These are phyloP conservation scores for Oreochromis grahami DNA, from an alignment of 2,797 vertebrate genomes.

Conservation along the genomic window DNA sequence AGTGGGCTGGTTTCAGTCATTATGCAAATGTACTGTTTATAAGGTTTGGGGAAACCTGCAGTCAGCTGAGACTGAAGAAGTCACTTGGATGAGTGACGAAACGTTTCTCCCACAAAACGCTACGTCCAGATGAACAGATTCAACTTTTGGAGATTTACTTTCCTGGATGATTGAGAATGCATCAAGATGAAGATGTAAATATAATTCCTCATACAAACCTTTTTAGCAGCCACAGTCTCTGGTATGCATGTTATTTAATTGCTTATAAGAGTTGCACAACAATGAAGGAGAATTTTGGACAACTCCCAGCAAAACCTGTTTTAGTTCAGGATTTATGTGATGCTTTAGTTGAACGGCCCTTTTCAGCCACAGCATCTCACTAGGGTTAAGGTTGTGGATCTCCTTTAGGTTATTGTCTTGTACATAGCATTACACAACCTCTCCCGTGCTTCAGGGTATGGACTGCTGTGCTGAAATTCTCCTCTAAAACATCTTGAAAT, in stretches of 20 bases:
- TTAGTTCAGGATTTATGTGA: not conserved
- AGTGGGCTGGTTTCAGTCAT: no score
- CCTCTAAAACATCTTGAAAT: not conserved
- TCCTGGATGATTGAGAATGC: no score
- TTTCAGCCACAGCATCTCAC: not conserved
- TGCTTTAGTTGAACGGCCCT: not conserved
- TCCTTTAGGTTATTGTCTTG: not conserved
- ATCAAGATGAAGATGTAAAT: not conserved
- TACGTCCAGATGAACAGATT: no score
- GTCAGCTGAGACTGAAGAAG: no score
- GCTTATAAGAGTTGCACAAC: not conserved
- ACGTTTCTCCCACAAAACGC: no score
- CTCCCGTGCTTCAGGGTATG: not conserved
- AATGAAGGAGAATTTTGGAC: not conserved
- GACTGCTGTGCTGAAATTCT: not conserved
- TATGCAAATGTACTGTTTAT: no score
- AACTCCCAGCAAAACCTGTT: not conserved
- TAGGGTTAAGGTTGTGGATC: not conserved
- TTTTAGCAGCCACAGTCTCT: not conserved
- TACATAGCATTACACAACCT: not conserved
- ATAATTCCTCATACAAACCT: not conserved
- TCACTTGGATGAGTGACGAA: no score
- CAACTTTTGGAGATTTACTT: no score
- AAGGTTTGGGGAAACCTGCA: no score
- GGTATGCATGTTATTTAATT: not conserved